Percentiles rank a stretch among this genome's conserved stretches.
phyloP scores from a whole-genome alignment of 2,113 vertebrate species.

The Formicarius rufipectus region DNA sequence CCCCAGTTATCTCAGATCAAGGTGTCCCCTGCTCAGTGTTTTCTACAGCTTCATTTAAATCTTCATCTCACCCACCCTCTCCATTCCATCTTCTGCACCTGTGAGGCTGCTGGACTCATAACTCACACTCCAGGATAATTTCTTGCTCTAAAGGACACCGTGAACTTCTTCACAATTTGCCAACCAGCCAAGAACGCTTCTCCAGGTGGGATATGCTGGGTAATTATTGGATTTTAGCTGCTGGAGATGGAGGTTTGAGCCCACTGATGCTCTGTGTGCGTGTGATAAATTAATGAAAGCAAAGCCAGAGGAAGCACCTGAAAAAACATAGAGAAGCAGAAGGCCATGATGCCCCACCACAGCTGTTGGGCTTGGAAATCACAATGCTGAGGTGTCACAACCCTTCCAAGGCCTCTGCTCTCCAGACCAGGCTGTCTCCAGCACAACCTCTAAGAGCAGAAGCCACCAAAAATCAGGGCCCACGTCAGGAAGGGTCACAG shows the following conservation, averaged over 20 bases:
- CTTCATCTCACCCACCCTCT: not conserved
- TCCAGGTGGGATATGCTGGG: not conserved
- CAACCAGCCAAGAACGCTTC: not conserved
- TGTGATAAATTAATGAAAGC: not conserved
- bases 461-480: not conserved
- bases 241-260: not conserved
- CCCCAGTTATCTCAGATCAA: not conserved
- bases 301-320: slow-evolving; percentile 1
- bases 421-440: not conserved
- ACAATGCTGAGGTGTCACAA: not conserved
- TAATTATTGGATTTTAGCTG: not conserved
- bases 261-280: not conserved
- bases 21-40: not conserved
- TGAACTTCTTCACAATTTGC: slow-evolving; percentile 5
- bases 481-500: rapidly evolving
- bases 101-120: not conserved
- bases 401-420: not conserved
- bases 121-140: slow-evolving; percentile 12
- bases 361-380: not conserved
- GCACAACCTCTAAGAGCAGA: not conserved
- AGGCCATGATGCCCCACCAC: rapidly evolving
- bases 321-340: not conserved
- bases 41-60: not conserved
- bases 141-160: not conserved
- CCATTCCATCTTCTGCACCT: not conserved